phyloP scores from a whole-genome alignment of 1,140 invertebrate genomes.

The Drosophila nebulosa region DNA sequence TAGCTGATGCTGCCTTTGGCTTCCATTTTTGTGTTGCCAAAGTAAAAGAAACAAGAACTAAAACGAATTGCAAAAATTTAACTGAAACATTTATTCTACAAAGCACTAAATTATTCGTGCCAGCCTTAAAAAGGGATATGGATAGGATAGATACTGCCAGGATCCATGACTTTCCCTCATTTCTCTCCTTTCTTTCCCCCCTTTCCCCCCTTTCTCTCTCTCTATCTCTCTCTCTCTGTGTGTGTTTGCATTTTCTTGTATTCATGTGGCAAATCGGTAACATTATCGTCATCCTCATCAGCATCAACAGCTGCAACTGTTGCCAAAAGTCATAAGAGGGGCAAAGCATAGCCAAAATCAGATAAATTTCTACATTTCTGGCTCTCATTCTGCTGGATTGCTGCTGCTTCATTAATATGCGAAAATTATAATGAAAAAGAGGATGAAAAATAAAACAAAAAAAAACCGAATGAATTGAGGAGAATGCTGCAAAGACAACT shows the following conservation, averaged over 20 bases:
- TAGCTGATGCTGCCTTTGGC: constrained; percentile 24
- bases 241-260: constrained; percentile 17
- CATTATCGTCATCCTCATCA: constrained; percentile 53
- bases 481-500: constrained; percentile 45
- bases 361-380: constrained; percentile 1
- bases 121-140: constrained; percentile 27
- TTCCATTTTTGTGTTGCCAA: not conserved
- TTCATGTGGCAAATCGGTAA: constrained; percentile 68
- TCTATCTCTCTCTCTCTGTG: constrained; percentile 7
- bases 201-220: not conserved
- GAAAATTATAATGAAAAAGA: constrained; percentile 50
- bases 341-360: constrained; percentile 16
- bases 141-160: not conserved
- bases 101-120: constrained; percentile 71
- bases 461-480: constrained; percentile 9
- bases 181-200: not conserved
- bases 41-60: constrained; percentile 14
- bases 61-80: constrained; percentile 75
- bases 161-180: not conserved
- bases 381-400: not conserved
- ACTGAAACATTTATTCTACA: constrained; percentile 75
- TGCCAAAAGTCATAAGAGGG: constrained; percentile 62
- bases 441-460: constrained; percentile 1
- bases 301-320: constrained; percentile 44
- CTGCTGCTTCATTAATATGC: constrained; percentile 50